Base-by-base conservation (phyloP, 2,888 invertebrate genomes). In the Eustalomyia histrio region DNA sequence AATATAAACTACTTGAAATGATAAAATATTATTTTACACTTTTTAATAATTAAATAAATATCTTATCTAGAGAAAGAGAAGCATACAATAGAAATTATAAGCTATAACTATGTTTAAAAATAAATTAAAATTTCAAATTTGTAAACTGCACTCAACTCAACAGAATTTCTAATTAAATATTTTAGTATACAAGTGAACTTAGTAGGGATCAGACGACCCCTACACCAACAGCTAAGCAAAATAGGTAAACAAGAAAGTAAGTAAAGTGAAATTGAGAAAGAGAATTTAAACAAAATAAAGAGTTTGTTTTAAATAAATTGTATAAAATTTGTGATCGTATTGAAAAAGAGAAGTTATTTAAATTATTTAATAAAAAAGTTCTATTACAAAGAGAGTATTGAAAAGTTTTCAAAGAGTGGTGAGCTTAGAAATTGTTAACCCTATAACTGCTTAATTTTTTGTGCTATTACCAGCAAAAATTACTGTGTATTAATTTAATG, bases 101-200 rank as follows among this genome's bases (percentile, higher is more conserved):
- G 35, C 17, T 1, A 39, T n/a, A 17, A 43, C 5, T n/a, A 18
- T 17, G 12, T 2, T 18, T 14, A 24, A 5, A 35, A 39, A 47
- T n/a, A 47, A 47, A n/a, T 47, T n/a, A n/a, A 14, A n/a, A 57
- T n/a, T 57, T 57, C 7, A 29, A 16, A 63, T 9, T 18, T 2
- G 18, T 6, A 65, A 52, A 35, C 12, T 52, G 12, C 60, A 21
- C 61, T 18, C 43, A n/a, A 60, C 16, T 7, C 6, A 65, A 12
- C n/a, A 4, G n/a, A 39, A 71, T 24, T 80, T 57, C 21, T 47
- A 60, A 14, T 55, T 61, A 67, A 47, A 6, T 6, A n/a, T 47
- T 67, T 80, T 35, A 80, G 80, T 80, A 67, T 55, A 29, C 67
- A 61, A 67, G 50, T 65, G 61, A 33, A 55, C 8, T 39, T 55